Conservation (phyloP, 2,797 vertebrate genomes). For the Hylomyscus alleni region DNA sequence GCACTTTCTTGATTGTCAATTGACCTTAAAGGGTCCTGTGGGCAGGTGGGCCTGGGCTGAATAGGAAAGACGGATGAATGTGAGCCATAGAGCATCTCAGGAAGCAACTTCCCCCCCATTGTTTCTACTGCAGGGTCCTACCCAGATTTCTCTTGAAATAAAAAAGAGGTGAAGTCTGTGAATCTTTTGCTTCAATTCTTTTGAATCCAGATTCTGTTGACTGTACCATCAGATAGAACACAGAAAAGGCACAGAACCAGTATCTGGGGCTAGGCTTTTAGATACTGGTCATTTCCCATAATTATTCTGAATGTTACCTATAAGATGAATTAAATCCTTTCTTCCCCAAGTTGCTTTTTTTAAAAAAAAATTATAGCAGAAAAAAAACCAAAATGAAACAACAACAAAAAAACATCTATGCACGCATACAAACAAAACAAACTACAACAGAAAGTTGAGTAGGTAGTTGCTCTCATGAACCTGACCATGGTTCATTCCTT, state of each 20-base stretch:
- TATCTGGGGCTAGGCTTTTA: not conserved
- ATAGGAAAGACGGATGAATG: not conserved
- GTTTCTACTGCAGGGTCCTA: not conserved
- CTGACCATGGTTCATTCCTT: not conserved
- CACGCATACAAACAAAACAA: not conserved
- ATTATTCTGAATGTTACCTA: not conserved
- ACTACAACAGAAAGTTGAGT: not conserved
- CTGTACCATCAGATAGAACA: not conserved
- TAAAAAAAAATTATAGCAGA: not conserved
- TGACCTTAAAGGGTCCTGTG: not conserved
- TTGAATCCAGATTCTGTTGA: not conserved
- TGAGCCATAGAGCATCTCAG: not conserved
- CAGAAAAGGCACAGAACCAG: not conserved
- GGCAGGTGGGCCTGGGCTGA: not conserved
- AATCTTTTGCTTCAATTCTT: not conserved
- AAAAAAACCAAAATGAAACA: not conserved
- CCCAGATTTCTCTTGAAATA: not conserved
- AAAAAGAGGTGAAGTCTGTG: not conserved
- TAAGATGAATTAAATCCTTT: not conserved
- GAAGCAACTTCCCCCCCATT: not conserved
- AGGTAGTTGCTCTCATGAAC: not conserved
- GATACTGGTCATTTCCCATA: not conserved
- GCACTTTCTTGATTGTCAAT: not conserved
- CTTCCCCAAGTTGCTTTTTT: not conserved
- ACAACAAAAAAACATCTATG: not conserved